Base-by-base conservation (phyloP, 2,888 invertebrate species). In the Drosophila merina region DNA sequence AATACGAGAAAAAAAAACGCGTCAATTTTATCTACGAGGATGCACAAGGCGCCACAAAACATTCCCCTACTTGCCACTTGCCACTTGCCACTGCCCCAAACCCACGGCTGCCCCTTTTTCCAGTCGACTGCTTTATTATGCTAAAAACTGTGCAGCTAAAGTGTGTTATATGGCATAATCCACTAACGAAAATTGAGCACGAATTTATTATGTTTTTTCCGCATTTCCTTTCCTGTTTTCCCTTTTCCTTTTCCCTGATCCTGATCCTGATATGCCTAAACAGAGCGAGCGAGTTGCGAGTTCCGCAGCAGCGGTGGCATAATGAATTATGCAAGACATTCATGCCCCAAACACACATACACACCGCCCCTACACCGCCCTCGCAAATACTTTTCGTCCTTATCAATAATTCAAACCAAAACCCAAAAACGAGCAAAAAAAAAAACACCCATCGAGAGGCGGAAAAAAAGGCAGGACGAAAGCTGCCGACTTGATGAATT, bases 131-230 rank as follows among this genome's bases (percentile, higher is more conserved):
- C 79, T 82, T 82, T 79, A 79, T 79, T 85, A 82, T 85, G 82
- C 82, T 85, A 77, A 82, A 85, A 85, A 82, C 74, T 82, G 74
- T 66, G 77, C 58, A 58, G 75, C 79, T 66, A 85, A 81, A 85
- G 85, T 82, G 85, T 85, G 79, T 82, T 85, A 79, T 84, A 85
- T 82, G 75, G 86, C 84, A 83, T 83, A 83, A 83, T 83, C 83
- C 86, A 86, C 86, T 80, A 83, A 86, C 83, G 83, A 83, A 86
- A 86, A 83, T 86, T 83, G 83, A 80, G 83, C 84, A 70, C 75
- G 76, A 86, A 83, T 86, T 86, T 83, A 83, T 86, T 81, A 81
- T 82, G 81, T 81, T 85, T 79, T 77, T 14, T 14, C 14, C 14
- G 14, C 14, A 14, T 28, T 47, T 8, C 26, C 12, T 66, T 66